Percentiles rank a stretch among this genome's conserved stretches.
Evolutionary conservation across 2,888 invertebrate genomes (phyloP).

Genomic region (Neoitamus cyanurus): DNA sequence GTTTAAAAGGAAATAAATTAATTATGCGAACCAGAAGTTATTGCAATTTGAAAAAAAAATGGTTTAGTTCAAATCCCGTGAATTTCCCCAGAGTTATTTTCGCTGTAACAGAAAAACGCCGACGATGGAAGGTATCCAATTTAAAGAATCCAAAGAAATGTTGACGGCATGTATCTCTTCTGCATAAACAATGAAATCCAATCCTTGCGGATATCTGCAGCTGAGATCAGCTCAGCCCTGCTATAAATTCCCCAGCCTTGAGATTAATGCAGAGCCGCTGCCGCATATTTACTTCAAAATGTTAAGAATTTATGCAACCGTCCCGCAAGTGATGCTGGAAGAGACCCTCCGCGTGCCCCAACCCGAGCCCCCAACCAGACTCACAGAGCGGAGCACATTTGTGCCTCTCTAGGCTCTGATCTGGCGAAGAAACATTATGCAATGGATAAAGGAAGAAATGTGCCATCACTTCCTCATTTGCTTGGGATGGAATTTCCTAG

Average conservation of each 20-base stretch:
- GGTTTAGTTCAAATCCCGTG: neutral
- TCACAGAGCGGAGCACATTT: neutral
- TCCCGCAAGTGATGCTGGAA: neutral
- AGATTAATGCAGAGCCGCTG: slow-evolving; percentile 33
- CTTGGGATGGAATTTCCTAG: slow-evolving; percentile 12
- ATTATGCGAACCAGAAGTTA: neutral
- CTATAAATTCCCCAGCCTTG: slow-evolving; percentile 23
- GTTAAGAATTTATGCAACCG: slow-evolving; percentile 37
- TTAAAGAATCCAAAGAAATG: neutral
- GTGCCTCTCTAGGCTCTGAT: neutral
- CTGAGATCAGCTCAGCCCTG: neutral
- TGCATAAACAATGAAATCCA: slow-evolving; percentile 39
- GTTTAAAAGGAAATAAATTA: too few species aligned
- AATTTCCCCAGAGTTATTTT: neutral
- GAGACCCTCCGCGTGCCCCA: too few species aligned
- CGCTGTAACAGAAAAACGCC: neutral
- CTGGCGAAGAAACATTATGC: slow-evolving; percentile 4
- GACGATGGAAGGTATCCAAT: neutral
- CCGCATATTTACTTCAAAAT: slow-evolving; percentile 40
- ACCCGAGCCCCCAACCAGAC: neutral
- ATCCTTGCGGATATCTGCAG: slow-evolving; percentile 19
- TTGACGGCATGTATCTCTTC: neutral
- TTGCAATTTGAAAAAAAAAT: neutral
- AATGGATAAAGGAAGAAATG: slow-evolving; percentile 34
- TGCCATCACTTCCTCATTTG: slow-evolving; percentile 38